phyloP scores from a whole-genome alignment of 2,888 invertebrate species.

The Lysandra coridon region DNA sequence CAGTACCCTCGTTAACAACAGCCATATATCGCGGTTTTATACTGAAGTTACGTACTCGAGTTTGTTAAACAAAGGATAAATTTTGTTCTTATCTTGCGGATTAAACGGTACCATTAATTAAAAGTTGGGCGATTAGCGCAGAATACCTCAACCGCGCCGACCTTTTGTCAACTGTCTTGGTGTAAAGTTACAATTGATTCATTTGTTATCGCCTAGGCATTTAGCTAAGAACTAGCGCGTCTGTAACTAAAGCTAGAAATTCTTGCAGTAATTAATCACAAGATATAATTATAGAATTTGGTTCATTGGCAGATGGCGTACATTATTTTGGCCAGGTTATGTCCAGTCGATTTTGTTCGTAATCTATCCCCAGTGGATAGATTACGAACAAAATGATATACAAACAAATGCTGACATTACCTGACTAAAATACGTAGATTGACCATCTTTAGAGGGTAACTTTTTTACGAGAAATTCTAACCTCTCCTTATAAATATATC shows the following conservation, averaged over 20 bases:
- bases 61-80: constrained; percentile 35
- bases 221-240: background rate
- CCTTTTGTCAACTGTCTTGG: constrained; percentile 56
- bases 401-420: too few species aligned
- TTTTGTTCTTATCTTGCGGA: constrained; percentile 52
- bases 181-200: constrained; percentile 42
- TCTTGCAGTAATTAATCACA: too few species aligned
- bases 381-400: too few species aligned
- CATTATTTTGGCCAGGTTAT: too few species aligned
- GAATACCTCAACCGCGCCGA: constrained; percentile 51
- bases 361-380: too few species aligned
- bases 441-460: too few species aligned
- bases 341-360: too few species aligned
- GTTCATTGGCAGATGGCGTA: too few species aligned
- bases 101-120: constrained; percentile 62
- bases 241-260: background rate
- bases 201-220: constrained; percentile 35
- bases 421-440: too few species aligned
- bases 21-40: constrained; percentile 22
- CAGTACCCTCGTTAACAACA: constrained; percentile 27
- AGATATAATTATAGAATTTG: too few species aligned
- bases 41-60: constrained; percentile 26
- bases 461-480: too few species aligned
- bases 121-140: constrained; percentile 67
- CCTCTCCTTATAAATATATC: too few species aligned